Evolutionary conservation across 2,113 vertebrate species (phyloP).

Genomic region (Malaclemys terrapin): DNA sequence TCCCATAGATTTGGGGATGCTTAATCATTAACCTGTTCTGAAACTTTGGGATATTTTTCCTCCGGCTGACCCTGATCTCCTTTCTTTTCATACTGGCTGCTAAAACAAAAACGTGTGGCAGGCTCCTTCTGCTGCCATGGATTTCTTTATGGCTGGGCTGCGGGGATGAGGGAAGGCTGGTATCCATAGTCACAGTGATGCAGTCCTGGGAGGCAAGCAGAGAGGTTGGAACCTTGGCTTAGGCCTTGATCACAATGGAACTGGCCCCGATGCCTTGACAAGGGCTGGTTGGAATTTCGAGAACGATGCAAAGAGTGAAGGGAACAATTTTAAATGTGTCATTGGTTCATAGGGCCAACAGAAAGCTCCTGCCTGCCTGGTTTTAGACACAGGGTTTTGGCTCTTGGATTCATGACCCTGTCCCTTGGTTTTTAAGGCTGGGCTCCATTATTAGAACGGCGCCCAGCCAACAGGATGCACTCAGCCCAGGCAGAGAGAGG

Average conservation of each 20-base stretch:
- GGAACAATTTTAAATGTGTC: not conserved
- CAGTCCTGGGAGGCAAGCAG: rapidly evolving
- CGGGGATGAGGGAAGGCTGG: not conserved
- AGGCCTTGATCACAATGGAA: no score
- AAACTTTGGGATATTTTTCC: not conserved
- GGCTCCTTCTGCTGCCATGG: not conserved
- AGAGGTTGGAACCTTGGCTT: not conserved
- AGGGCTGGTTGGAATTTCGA: not conserved
- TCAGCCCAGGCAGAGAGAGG: not conserved
- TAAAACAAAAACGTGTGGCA: conserved; percentile 51
- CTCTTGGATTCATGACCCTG: not conserved
- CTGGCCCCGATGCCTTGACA: not conserved
- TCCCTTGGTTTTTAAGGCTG: not conserved
- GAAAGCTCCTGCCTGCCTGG: not conserved
- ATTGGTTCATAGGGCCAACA: not conserved
- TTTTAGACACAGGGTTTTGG: not conserved
- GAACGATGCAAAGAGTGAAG: not conserved
- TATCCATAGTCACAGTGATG: not conserved
- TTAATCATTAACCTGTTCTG: conserved; percentile 70
- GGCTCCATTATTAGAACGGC: not conserved
- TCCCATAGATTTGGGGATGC: not conserved
- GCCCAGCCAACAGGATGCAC: not conserved
- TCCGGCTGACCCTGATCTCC: conserved; percentile 42
- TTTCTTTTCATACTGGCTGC: conserved; percentile 11
- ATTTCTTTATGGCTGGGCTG: not conserved